Conservation (phyloP, 2,113 vertebrate genomes). For the Coreoperca whiteheadi region DNA sequence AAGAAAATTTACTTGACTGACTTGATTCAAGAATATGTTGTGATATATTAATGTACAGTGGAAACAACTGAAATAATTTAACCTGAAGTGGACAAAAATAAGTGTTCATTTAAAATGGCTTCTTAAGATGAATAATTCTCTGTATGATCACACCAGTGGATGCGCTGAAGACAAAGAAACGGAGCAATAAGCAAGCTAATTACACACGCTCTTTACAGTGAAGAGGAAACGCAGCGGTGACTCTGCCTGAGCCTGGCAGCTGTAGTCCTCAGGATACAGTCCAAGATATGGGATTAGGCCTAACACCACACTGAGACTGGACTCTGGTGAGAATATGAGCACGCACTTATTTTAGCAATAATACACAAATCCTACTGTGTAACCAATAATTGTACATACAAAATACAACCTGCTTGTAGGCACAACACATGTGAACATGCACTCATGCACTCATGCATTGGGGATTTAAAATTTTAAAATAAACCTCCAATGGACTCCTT, state of each 20-base stretch:
- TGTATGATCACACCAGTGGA: too few relatives aligned
- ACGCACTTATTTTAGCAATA: neutral
- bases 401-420: neutral
- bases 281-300: conserved; percentile 26
- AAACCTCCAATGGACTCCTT: neutral
- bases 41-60: neutral
- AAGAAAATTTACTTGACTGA: neutral
- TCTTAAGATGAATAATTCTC: conserved; percentile 11
- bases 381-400: neutral
- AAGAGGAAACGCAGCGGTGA: neutral
- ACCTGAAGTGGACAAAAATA: neutral
- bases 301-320: neutral
- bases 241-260: neutral
- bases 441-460: neutral
- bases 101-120: neutral
- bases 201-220: conserved; percentile 7
- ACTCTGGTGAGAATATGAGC: conserved; percentile 19
- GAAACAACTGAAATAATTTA: neutral
- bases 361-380: neutral
- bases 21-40: neutral
- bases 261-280: neutral
- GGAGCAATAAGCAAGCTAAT: neutral
- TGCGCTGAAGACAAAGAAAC: neutral
- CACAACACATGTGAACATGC: neutral
- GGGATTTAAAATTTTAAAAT: neutral